Percentiles rank a stretch among this genome's conserved stretches.
phyloP scores from a whole-genome alignment of 2,888 invertebrate genomes.

The Nephrotoma appendiculata region DNA sequence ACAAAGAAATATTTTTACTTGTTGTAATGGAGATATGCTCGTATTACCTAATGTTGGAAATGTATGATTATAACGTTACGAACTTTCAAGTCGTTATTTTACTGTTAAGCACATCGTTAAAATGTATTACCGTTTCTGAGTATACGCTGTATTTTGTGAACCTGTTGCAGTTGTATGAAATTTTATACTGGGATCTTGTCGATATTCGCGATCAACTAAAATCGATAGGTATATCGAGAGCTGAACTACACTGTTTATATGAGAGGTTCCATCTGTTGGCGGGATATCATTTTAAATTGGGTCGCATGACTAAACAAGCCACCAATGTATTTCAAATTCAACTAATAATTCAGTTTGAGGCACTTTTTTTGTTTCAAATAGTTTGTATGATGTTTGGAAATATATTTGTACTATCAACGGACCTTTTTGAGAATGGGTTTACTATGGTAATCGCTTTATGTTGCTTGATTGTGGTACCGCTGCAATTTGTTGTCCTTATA shows the following conservation, averaged over 20 bases:
- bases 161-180: background rate
- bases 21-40: background rate
- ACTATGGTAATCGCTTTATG: background rate
- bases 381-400: background rate
- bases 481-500: background rate
- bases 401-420: background rate
- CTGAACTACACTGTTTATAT: background rate
- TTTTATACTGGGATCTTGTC: background rate
- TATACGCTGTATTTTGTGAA: background rate
- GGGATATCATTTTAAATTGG: background rate
- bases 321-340: background rate
- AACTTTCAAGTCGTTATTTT: background rate
- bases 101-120: background rate
- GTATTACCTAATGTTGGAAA: background rate
- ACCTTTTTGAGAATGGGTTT: background rate
- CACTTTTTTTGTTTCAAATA: background rate
- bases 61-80: background rate
- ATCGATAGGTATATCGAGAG: background rate
- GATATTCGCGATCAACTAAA: background rate
- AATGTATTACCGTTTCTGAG: background rate
- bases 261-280: background rate
- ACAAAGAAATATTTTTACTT: background rate
- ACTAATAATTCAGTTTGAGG: background rate
- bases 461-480: background rate
- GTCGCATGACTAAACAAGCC: background rate